Base-by-base conservation (phyloP, 1,140 invertebrate genomes). In the Eubasilissa regina region DNA sequence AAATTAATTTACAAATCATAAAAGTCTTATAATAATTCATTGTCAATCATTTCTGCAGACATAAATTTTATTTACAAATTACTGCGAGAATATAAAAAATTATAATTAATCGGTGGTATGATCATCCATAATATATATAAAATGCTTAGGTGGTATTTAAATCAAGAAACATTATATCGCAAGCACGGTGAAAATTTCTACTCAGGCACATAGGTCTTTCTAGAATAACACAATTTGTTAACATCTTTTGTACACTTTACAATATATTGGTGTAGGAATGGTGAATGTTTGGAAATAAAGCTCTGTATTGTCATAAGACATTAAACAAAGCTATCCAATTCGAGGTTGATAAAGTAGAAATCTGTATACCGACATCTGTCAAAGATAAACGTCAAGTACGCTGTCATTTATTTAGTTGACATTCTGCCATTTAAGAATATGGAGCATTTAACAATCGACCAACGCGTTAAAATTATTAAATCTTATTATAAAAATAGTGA, bases 101-200 rank as follows among this genome's bases (percentile, higher is more conserved):
- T 13, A 44, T 47, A 47, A 64, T 48, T 43, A 78, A 78, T 78
- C 77, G 77, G 77, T 78, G 77, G 77, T 56, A 72, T n/a, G 7
- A 72, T 78, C 77, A 78, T 78, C 77, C 77, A 55, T 68, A 66
- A 66, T 44, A 66, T 66, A 58, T 56, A 6, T 56, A 56, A 56
- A 15, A 56, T 58, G 19, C 15, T 10, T 21, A 58, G 21, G 25
- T 35, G 25, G 25, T 35, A 58, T 21, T 15, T 19, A 58, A 58
- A 58, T 11, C 12, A 58, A 19, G 0, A 58, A 58, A 19, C 21
- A 10, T 17, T 19, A 58, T 53, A 53, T n/a, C 17, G 17, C 55
- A 21, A 58, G 21, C 55, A 58, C 1, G 25, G 25, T 35, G 6
- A n/a, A n/a, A n/a, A n/a, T n/a, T n/a, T n/a, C n/a, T 35, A 35